A percentile compares a stretch with the other conserved stretches of the same genome.
These are phyloP conservation scores for Serranus cabrilla DNA, from an alignment of 2,797 vertebrate species.

Conservation along the genomic window DNA sequence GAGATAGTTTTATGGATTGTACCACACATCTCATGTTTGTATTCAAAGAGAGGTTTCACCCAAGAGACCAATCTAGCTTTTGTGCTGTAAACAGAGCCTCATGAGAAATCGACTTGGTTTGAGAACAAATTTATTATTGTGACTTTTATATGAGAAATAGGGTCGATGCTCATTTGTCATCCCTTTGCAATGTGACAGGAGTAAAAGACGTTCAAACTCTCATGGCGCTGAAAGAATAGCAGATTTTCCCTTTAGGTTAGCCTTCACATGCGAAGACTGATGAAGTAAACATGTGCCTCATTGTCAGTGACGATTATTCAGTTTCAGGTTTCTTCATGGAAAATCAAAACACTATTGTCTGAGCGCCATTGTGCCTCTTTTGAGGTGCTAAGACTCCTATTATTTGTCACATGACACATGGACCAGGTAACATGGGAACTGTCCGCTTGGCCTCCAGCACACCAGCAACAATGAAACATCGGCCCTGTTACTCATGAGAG, in stretches of 20 bases:
- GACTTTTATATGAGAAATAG: slow-evolving; percentile 7
- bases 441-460: slow-evolving; percentile 21
- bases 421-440: slow-evolving; percentile 12
- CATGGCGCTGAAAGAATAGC: slow-evolving; percentile 8
- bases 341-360: slow-evolving; percentile 30
- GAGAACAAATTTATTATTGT: not conserved
- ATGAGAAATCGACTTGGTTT: slow-evolving; percentile 33
- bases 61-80: slow-evolving; percentile 9
- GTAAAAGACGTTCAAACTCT: not conserved
- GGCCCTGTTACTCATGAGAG: slow-evolving; percentile 36
- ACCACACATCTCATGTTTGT: slow-evolving; percentile 19
- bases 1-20: slow-evolving; percentile 21
- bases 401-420: slow-evolving; percentile 46
- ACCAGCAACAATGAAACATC: slow-evolving; percentile 23
- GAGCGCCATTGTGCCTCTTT: slow-evolving; percentile 24
- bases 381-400: slow-evolving; percentile 26
- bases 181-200: slow-evolving; percentile 20
- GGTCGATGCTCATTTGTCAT: not conserved
- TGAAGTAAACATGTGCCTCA: slow-evolving; percentile 22
- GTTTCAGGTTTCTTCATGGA: slow-evolving; percentile 31
- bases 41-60: slow-evolving; percentile 27
- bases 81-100: slow-evolving; percentile 31
- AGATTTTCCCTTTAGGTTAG: slow-evolving; percentile 9
- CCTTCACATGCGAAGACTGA: not conserved
- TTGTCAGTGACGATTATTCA: not conserved